phyloP scores from a whole-genome alignment of 2,888 invertebrate species.

The Metallyticus violacea region DNA sequence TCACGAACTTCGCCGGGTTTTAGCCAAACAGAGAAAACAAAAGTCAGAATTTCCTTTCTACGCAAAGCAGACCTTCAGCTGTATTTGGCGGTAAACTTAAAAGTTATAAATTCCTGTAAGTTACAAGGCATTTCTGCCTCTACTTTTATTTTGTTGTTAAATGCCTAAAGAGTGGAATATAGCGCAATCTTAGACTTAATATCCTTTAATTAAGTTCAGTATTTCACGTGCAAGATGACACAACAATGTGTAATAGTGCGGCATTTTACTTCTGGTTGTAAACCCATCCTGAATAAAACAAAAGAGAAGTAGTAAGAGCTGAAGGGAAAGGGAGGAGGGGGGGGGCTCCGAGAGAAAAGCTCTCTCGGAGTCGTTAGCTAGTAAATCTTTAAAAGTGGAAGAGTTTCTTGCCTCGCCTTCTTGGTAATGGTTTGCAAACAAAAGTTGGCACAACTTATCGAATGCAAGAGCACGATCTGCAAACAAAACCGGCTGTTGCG shows the following conservation, averaged over 20 bases:
- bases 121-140: not conserved
- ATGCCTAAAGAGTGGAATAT: not conserved
- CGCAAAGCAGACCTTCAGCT: not conserved
- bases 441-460: not conserved
- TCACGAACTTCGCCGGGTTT: no score
- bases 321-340: not conserved
- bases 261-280: no score
- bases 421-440: not conserved
- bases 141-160: not conserved
- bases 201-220: not conserved
- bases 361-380: not conserved
- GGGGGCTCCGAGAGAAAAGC: not conserved
- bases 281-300: not conserved
- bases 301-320: no score
- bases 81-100: not conserved
- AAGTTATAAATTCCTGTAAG: not conserved
- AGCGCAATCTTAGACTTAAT: not conserved
- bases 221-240: not conserved
- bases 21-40: no score
- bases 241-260: no score
- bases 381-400: constrained; percentile 6
- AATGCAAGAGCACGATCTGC: not conserved
- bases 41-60: not conserved
- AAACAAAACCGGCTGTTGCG: not conserved
- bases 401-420: not conserved